These are phyloP conservation scores for Trachymyrmex cornetzi DNA, from an alignment of 1,140 invertebrate species.

Conservation along the genomic window DNA sequence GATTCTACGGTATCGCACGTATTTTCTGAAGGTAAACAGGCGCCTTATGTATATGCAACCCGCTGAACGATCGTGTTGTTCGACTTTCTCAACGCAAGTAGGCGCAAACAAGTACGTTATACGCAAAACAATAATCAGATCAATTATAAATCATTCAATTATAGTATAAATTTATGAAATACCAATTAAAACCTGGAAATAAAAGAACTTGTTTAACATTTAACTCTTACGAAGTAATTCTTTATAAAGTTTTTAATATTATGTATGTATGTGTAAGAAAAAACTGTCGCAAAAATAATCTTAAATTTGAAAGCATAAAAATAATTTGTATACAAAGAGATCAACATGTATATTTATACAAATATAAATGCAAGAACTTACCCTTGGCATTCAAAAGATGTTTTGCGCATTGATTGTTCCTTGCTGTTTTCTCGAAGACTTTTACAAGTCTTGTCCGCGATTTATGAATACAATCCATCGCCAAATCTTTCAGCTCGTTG, in stretches of 20 bases:
- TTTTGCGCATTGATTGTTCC: background rate
- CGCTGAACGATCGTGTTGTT: constrained; percentile 24
- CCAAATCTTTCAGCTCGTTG: constrained; percentile 36
- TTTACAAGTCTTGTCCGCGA: constrained; percentile 23
- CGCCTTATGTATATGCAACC: constrained; percentile 69
- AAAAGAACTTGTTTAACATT: background rate
- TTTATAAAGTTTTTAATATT: background rate
- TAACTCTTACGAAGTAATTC: background rate
- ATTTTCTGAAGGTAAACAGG: background rate
- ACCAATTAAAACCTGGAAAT: constrained; percentile 16
- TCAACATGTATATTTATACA: too few relatives aligned
- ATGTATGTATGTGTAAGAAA: background rate
- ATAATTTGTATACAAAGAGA: background rate
- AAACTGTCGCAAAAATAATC: background rate
- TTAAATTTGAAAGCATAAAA: background rate
- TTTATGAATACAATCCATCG: constrained; percentile 34
- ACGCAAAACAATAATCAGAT: background rate
- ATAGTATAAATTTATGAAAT: background rate
- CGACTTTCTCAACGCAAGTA: background rate
- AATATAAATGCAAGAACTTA: background rate
- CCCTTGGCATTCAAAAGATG: background rate
- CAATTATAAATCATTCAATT: constrained; percentile 3
- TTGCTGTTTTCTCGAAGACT: constrained; percentile 5
- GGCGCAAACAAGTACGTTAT: background rate
- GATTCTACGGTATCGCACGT: too few relatives aligned